Evolutionary conservation across 1,140 invertebrate genomes (phyloP).

Genomic region (Galleria mellonella): DNA sequence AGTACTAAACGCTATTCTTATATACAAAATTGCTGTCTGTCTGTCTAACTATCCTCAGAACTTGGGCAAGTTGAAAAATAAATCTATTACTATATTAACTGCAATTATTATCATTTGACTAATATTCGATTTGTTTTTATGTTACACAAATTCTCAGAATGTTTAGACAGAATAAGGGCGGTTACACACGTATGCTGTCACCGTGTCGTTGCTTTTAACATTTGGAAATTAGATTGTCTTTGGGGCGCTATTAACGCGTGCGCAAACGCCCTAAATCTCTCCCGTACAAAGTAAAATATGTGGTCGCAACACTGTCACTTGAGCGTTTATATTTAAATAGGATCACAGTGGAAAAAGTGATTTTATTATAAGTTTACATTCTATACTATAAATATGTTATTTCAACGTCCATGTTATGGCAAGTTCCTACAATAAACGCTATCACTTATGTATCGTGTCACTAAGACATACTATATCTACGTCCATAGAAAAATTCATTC

Average conservation of each 20-base stretch:
- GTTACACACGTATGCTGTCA: background rate
- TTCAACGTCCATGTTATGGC: slow-evolving; percentile 63
- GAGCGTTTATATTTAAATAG: slow-evolving; percentile 68
- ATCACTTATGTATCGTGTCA: slow-evolving; percentile 52
- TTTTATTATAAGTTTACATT: slow-evolving; percentile 60
- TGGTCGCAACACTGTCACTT: slow-evolving; percentile 59
- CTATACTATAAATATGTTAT: slow-evolving; percentile 58
- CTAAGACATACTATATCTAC: slow-evolving; percentile 49
- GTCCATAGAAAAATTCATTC: slow-evolving; percentile 63
- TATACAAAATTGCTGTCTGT: slow-evolving; percentile 48
- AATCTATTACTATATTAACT: background rate
- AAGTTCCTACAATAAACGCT: slow-evolving; percentile 61
- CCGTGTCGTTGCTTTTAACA: background rate
- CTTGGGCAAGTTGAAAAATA: background rate
- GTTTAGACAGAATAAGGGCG: background rate
- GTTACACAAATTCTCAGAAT: slow-evolving; percentile 1
- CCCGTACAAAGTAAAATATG: slow-evolving; percentile 32
- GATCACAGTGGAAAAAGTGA: slow-evolving; percentile 74
- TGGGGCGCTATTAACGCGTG: background rate
- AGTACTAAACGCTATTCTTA: slow-evolving; percentile 59
- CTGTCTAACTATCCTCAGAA: slow-evolving; percentile 3
- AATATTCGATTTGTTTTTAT: background rate
- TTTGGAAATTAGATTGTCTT: background rate
- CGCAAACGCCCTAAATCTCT: slow-evolving; percentile 8
- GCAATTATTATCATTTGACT: background rate